Conservation (phyloP, 2,113 vertebrate genomes). For the Hydrochoerus hydrochaeris region DNA sequence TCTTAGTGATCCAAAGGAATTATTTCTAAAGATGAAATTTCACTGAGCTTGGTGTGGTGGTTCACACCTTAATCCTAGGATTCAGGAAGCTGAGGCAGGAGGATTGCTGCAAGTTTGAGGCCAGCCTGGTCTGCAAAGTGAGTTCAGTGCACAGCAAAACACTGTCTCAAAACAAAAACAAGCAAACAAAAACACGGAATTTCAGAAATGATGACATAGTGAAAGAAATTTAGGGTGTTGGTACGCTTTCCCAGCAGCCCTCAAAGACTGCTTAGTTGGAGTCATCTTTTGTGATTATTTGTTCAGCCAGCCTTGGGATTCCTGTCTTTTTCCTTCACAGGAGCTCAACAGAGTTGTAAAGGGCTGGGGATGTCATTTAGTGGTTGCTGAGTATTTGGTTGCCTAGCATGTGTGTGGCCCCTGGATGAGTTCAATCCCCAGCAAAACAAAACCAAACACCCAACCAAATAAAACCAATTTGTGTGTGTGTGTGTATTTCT, state of each 20-base stretch:
- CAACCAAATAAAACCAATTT: too few relatives aligned
- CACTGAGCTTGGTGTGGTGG: not conserved
- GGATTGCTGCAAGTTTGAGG: too few relatives aligned
- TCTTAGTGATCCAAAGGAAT: conserved; percentile 52
- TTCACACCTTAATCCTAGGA: too few relatives aligned
- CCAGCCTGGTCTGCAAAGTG: too few relatives aligned
- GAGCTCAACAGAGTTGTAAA: not conserved
- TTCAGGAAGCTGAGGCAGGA: too few relatives aligned
- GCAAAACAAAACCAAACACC: not conserved
- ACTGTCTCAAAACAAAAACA: too few relatives aligned
- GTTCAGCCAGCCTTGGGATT: not conserved
- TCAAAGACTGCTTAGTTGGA: not conserved
- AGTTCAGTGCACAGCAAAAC: too few relatives aligned
- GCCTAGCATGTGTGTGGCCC: not conserved
- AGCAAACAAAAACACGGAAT: not conserved
- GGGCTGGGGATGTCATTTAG: not conserved
- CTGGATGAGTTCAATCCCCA: not conserved
- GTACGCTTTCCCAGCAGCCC: not conserved
- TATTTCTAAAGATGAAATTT: conserved; percentile 52
- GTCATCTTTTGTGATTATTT: not conserved
- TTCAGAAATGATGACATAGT: not conserved
- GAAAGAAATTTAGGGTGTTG: not conserved
- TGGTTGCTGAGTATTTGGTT: not conserved
- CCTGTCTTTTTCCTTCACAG: conserved; percentile 5
- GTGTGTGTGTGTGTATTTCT: not conserved